Conservation (phyloP, 2,888 invertebrate species). For the Dicyrtoma fusca region DNA sequence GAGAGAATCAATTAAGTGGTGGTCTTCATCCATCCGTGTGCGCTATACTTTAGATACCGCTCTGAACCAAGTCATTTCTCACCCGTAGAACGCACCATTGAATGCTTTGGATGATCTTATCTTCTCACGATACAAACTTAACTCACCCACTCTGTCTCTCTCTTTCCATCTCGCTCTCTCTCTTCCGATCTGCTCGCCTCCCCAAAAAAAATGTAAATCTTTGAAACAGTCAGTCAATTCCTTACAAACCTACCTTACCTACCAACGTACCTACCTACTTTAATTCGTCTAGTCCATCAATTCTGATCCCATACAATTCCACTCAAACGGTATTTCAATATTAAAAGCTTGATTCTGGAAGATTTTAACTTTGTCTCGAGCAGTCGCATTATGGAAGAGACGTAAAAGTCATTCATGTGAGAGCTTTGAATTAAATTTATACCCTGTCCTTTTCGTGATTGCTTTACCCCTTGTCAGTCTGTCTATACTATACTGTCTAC, state of each 20-base stretch:
- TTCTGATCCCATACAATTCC: background rate
- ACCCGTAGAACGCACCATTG: constrained; percentile 28
- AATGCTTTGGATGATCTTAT: constrained; percentile 20
- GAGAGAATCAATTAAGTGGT: constrained; percentile 32
- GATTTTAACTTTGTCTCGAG: too few species aligned
- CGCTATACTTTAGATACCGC: constrained; percentile 11
- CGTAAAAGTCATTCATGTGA: too few species aligned
- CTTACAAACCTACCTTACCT: background rate
- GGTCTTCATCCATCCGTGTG: constrained; percentile 7
- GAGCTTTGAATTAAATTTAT: too few species aligned
- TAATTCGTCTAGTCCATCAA: constrained; percentile 25
- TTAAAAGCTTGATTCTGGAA: too few species aligned
- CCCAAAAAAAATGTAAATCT: background rate
- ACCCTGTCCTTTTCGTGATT: too few species aligned
- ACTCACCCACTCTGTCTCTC: constrained; percentile 7
- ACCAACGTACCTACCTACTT: constrained; percentile 7
- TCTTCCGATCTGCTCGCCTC: background rate
- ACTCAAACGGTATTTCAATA: too few species aligned
- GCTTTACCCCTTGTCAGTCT: too few species aligned
- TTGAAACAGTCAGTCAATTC: background rate
- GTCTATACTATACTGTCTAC: too few species aligned
- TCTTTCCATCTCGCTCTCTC: background rate
- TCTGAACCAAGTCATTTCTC: constrained; percentile 35
- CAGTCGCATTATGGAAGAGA: too few species aligned
- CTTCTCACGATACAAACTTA: constrained; percentile 29